Evolutionary conservation across 2,113 vertebrate genomes (phyloP), one percentile per base, ranked within the genome.

Genomic region (Verasper variegatus): DNA sequence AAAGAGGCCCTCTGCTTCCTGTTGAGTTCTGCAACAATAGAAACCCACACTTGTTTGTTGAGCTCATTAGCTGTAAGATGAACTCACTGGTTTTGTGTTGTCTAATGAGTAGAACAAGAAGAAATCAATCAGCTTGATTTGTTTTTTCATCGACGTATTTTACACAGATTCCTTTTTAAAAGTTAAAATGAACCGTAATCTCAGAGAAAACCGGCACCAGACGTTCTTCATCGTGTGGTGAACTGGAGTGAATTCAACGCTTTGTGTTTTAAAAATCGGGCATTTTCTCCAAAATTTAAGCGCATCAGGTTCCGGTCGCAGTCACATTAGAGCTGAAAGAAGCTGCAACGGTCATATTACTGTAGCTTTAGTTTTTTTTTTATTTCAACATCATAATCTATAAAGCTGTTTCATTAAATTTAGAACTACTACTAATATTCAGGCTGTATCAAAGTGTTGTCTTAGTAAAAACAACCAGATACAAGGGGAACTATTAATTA

Each of bases 1-100:
- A 49, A n/a, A 78, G 58, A 18, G 55, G 17, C 54, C 18, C 5
- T 7, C 5, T 6, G 13, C 20, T 45, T 6, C 27, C 2, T 15
- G 20, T 69, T n/a, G 4, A 49, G 40, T 68, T 69, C 20, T 26
- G 54, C 11, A 65, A n/a, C 31, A 77, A 37, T 61, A 71, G 37
- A 58, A 69, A 40, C 58, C 15, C 23, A 6, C 52, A 55, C 3
- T 42, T 42, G 40, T 42, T 42, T 42, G 40, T 42, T 42, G 40
- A 42, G 10, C 12, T 12, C 40, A 42, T 42, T 42, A 13, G 40
- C 40, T 12, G 40, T 13, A 42, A 1, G 40, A 42, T 42, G 40
- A 42, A 42, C 37, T 13, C 40, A 42, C 10, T 13, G 11, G 11
- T 42, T 13, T 3, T 42, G 37, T 40, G 37, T 40, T 40, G 9